phyloP scores from a whole-genome alignment of 1,140 invertebrate species.

The Proctacanthus coquilletti region DNA sequence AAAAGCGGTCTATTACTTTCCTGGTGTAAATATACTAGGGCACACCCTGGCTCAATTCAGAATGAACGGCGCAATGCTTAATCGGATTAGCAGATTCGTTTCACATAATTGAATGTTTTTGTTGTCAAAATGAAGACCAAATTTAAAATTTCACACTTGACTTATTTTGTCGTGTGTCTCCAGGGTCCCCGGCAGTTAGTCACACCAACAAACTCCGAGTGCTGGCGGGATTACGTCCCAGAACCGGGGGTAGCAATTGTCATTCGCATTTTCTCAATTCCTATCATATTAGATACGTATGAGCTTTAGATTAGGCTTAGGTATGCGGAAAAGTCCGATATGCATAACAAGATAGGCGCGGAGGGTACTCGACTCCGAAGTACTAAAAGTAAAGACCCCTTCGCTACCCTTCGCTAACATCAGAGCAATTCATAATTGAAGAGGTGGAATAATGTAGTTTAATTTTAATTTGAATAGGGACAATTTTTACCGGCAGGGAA shows the following conservation, averaged over 20 bases:
- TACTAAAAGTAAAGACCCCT: too few relatives aligned
- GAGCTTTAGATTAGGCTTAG: background rate
- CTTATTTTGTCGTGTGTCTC: slow-evolving; percentile 22
- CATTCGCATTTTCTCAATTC: background rate
- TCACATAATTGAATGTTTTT: slow-evolving; percentile 13
- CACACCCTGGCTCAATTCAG: too few relatives aligned
- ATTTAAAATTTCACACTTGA: slow-evolving; percentile 32
- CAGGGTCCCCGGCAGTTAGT: background rate
- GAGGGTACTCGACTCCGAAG: too few relatives aligned
- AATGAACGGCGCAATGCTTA: too few relatives aligned
- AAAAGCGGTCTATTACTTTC: too few relatives aligned
- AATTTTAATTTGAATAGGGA: slow-evolving; percentile 3
- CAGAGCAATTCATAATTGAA: slow-evolving; percentile 5
- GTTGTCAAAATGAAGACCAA: slow-evolving; percentile 25
- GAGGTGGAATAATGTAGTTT: slow-evolving; percentile 7
- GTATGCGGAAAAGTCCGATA: slow-evolving; percentile 2
- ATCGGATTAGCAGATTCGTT: slow-evolving; percentile 29
- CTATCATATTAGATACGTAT: background rate
- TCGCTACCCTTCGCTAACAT: too few relatives aligned
- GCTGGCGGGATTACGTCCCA: background rate
- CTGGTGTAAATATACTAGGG: too few relatives aligned
- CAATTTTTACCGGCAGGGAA: background rate
- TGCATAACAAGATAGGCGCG: background rate
- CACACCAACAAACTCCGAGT: background rate
- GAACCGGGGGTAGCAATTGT: background rate